Evolutionary conservation across 2,113 vertebrate genomes (phyloP).

Genomic region (Capreolus pygargus): DNA sequence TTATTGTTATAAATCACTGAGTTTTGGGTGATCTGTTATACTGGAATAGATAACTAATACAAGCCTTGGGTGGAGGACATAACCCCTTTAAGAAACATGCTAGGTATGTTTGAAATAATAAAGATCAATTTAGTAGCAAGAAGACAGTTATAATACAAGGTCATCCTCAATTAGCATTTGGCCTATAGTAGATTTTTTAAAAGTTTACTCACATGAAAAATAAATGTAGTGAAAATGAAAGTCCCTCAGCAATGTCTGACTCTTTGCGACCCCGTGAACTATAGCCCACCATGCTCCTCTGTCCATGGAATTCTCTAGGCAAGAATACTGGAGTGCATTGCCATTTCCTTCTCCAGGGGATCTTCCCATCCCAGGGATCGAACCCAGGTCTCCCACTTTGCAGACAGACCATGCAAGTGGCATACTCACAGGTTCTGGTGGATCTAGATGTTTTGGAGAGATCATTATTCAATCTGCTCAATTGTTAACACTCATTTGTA

Average conservation of each 20-base stretch:
- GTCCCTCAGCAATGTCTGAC: not conserved
- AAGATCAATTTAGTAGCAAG: not conserved
- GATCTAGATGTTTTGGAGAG: not conserved
- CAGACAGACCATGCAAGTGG: not conserved
- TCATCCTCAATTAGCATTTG: not conserved
- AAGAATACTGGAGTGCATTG: not conserved
- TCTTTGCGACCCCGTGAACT: not conserved
- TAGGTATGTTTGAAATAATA: not conserved
- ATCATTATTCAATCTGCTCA: not conserved
- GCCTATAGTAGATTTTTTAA: not conserved
- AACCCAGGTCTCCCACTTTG: not conserved
- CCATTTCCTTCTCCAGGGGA: not conserved
- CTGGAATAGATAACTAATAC: not conserved
- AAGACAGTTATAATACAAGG: not conserved
- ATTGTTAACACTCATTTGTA: not conserved
- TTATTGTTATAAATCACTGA: not conserved
- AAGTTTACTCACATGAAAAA: not conserved
- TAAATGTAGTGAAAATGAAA: not conserved
- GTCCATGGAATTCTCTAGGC: not conserved
- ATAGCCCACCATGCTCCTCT: not conserved
- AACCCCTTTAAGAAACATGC: not conserved
- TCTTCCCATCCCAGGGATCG: not conserved
- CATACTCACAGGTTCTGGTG: not conserved
- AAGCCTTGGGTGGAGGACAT: not conserved
- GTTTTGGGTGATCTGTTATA: not conserved